Conservation (phyloP, 2,888 invertebrate species). For the Drosophila rubida region DNA sequence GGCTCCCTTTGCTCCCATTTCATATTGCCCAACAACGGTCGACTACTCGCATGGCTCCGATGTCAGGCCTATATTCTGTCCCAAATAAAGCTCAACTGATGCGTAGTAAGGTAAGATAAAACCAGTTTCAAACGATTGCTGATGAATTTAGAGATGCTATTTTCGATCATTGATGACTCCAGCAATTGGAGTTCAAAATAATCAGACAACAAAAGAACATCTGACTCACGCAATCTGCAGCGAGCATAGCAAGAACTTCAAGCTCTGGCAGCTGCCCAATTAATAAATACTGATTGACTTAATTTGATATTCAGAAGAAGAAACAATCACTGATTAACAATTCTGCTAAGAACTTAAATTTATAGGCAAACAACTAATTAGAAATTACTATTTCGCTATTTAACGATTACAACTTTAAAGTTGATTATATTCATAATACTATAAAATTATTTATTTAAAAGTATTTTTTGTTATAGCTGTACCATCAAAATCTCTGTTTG, state of each 20-base stretch:
- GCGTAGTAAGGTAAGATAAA: background rate
- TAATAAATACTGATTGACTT: too few relatives aligned
- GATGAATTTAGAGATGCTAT: background rate
- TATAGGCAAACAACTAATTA: too few relatives aligned
- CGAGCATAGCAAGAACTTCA: background rate
- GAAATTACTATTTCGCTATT: too few relatives aligned
- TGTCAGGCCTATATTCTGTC: background rate
- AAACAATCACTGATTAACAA: too few relatives aligned
- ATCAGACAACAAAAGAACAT: background rate
- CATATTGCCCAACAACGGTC: slow-evolving; percentile 3
- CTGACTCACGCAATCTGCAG: background rate
- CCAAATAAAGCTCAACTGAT: background rate
- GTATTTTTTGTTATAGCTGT: too few relatives aligned
- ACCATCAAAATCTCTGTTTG: too few relatives aligned
- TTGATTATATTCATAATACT: too few relatives aligned
- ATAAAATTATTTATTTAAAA: too few relatives aligned
- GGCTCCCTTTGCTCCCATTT: background rate
- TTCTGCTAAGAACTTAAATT: too few relatives aligned
- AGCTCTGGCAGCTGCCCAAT: too few relatives aligned
- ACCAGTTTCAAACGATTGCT: background rate
- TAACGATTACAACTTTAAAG: too few relatives aligned
- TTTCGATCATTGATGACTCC: slow-evolving; percentile 2
- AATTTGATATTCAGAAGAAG: too few relatives aligned
- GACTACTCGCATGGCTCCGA: background rate
- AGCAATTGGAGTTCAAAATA: slow-evolving; percentile 10